These are phyloP conservation scores for Sandelia bainsii DNA, from an alignment of 2,797 vertebrate species.

Conservation along the genomic window DNA sequence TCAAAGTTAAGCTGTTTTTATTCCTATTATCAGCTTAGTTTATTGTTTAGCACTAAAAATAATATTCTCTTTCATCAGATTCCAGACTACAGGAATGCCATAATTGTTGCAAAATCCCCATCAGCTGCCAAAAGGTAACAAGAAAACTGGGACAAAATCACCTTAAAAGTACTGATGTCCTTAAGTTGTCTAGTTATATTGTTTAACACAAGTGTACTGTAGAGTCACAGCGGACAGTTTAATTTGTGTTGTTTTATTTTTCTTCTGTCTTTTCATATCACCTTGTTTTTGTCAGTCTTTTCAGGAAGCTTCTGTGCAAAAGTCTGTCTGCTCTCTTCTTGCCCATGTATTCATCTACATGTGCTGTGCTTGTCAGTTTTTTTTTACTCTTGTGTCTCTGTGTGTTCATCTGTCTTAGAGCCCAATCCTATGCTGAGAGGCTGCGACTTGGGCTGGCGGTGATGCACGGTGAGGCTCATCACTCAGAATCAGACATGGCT, in stretches of 20 bases:
- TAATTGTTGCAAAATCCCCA: constrained; percentile 97
- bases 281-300: neutral
- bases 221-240: neutral
- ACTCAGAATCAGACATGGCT: constrained; percentile 93
- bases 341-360: constrained; percentile 4
- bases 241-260: neutral
- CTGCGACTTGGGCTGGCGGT: constrained; percentile 94
- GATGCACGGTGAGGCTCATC: constrained; percentile 95
- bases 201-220: neutral
- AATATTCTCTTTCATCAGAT: constrained; percentile 82
- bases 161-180: neutral
- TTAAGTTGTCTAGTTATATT: neutral
- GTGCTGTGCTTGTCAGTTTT: constrained; percentile 20
- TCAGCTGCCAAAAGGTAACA: constrained; percentile 96
- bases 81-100: constrained; percentile 96
- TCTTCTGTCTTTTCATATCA: neutral
- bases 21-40: neutral
- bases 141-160: neutral
- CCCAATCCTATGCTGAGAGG: constrained; percentile 95
- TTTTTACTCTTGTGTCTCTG: constrained; percentile 39
- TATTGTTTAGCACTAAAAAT: neutral
- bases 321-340: constrained; percentile 10
- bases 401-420: constrained; percentile 80
- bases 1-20: neutral
- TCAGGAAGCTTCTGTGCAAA: constrained; percentile 5